Conservation (phyloP, 2,797 vertebrate genomes). For the Enteromius trimaculatus region DNA sequence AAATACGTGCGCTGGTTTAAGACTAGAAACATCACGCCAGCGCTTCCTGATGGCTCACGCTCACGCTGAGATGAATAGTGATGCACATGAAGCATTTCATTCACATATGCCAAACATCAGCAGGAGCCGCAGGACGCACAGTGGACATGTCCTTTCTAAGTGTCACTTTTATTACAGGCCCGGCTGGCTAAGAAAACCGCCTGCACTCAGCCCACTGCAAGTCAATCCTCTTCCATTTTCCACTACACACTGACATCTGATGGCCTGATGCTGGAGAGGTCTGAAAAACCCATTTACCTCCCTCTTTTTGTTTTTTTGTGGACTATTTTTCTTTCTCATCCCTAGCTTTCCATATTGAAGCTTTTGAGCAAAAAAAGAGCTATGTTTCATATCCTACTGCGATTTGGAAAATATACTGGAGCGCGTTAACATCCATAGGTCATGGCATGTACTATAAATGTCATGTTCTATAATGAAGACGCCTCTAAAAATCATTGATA, state of each 20-base stretch:
- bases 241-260: constrained; percentile 59
- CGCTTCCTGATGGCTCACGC: constrained; percentile 38
- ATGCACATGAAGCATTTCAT: constrained; percentile 49
- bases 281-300: constrained; percentile 58
- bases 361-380: constrained; percentile 1
- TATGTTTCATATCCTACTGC: constrained; percentile 22
- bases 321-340: constrained; percentile 40
- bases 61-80: constrained; percentile 29
- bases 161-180: constrained; percentile 63
- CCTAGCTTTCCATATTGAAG: constrained; percentile 10
- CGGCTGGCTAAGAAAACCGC: constrained; percentile 51
- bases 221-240: constrained; percentile 64
- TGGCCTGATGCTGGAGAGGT: constrained; percentile 56
- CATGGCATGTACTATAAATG: constrained; percentile 45
- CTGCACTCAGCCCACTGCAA: constrained; percentile 63
- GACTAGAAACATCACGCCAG: neutral
- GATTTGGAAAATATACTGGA: constrained; percentile 26
- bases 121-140: constrained; percentile 45
- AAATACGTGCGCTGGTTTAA: constrained; percentile 15
- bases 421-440: constrained; percentile 47
- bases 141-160: constrained; percentile 57
- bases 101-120: constrained; percentile 61
- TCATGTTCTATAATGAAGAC: constrained; percentile 51
- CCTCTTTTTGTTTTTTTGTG: constrained; percentile 27
- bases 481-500: constrained; percentile 55